phyloP scores from a whole-genome alignment of 2,888 invertebrate genomes.

The Venusia cambrica region DNA sequence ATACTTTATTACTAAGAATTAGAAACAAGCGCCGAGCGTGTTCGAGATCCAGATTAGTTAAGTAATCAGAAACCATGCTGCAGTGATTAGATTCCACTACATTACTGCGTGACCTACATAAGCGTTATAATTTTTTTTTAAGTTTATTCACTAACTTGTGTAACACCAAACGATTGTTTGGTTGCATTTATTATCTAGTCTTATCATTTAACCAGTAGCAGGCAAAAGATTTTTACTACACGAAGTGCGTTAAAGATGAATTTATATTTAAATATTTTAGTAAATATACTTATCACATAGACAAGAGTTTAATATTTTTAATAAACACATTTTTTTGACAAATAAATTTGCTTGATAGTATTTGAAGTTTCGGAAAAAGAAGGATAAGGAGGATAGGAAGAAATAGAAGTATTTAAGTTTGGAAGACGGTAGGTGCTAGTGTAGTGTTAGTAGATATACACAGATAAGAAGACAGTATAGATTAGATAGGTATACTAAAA shows the following conservation, averaged over 20 bases:
- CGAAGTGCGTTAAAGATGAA: slow-evolving; percentile 63
- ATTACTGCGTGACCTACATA: slow-evolving; percentile 62
- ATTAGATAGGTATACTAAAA: slow-evolving; percentile 14
- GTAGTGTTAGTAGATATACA: slow-evolving; percentile 29
- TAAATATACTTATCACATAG: slow-evolving; percentile 49
- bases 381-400: slow-evolving; percentile 32
- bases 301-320: slow-evolving; percentile 27
- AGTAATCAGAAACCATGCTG: slow-evolving; percentile 55
- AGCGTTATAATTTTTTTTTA: slow-evolving; percentile 56
- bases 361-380: slow-evolving; percentile 41
- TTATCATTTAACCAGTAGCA: slow-evolving; percentile 69
- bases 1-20: slow-evolving; percentile 78
- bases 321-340: slow-evolving; percentile 52
- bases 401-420: slow-evolving; percentile 31
- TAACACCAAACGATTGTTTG: slow-evolving; percentile 62
- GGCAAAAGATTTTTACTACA: slow-evolving; percentile 66
- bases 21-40: slow-evolving; percentile 66
- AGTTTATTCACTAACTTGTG: slow-evolving; percentile 48
- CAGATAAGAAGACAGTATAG: slow-evolving; percentile 12
- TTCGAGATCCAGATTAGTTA: slow-evolving; percentile 48
- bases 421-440: slow-evolving; percentile 41
- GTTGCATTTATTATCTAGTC: slow-evolving; percentile 47
- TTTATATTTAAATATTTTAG: slow-evolving; percentile 43
- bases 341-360: slow-evolving; percentile 76
- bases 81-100: slow-evolving; percentile 50